Percentiles rank a stretch among this genome's conserved stretches.
phyloP scores from a whole-genome alignment of 1,140 invertebrate species.

The Zaprionus africanus region DNA sequence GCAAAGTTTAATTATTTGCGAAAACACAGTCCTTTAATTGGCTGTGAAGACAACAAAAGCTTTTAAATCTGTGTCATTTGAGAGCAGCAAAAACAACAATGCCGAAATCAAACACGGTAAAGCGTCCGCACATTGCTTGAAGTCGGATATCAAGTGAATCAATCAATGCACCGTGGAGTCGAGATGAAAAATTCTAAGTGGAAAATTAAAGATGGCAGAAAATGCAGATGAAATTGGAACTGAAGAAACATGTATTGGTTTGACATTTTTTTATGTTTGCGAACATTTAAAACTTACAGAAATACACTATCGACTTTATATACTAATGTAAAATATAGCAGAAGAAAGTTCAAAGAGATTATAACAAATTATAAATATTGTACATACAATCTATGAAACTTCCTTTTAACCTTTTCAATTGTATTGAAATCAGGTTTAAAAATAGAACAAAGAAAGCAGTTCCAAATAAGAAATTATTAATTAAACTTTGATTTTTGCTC shows the following conservation, averaged over 20 bases:
- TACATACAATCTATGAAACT: too few species aligned
- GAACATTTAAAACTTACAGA: neutral
- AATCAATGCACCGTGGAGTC: neutral
- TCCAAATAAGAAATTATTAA: neutral
- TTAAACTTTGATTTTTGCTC: neutral
- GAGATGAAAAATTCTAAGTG: neutral
- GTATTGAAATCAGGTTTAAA: neutral
- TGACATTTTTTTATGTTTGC: neutral
- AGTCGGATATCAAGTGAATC: conserved; percentile 5
- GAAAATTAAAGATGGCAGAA: neutral
- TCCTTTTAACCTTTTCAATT: neutral
- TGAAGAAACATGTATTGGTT: neutral
- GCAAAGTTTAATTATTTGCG: conserved; percentile 4
- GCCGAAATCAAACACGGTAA: neutral
- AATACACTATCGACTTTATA: neutral
- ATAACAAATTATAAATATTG: too few species aligned
- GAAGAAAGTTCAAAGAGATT: too few species aligned
- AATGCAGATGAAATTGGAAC: too few species aligned
- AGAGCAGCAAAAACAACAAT: conserved; percentile 3
- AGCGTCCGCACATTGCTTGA: neutral
- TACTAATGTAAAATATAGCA: too few species aligned
- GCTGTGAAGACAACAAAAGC: conserved; percentile 2
- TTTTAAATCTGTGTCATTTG: conserved; percentile 18
- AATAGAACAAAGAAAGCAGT: too few species aligned
- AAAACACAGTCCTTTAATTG: conserved; percentile 33